These are phyloP conservation scores for Penaeus vannamei DNA, from an alignment of 1,140 invertebrate species.

Conservation along the genomic window DNA sequence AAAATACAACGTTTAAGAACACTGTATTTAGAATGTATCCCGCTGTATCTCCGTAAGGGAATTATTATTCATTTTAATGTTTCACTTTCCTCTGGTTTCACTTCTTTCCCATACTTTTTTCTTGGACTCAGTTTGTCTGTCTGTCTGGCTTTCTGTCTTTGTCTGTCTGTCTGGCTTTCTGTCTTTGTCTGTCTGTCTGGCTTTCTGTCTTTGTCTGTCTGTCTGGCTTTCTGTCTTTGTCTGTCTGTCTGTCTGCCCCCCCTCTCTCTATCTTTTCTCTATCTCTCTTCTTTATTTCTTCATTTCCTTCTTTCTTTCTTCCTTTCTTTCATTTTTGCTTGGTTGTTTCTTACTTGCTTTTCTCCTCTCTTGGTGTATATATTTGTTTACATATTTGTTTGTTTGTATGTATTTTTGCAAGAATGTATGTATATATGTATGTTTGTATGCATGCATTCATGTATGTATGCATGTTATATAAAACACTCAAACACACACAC, in stretches of 20 bases:
- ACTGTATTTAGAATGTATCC: no score
- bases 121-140: neutral
- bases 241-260: neutral
- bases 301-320: neutral
- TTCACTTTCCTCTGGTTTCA: no score
- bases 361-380: neutral
- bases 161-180: neutral
- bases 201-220: neutral
- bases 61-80: no score
- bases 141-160: neutral
- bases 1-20: no score
- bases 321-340: slow-evolving; percentile 4
- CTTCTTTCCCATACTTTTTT: no score
- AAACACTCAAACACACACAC: no score
- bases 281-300: neutral
- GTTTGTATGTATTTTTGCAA: no score
- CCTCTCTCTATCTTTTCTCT: neutral
- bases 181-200: neutral
- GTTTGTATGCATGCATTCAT: no score
- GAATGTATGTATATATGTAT: no score
- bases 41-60: no score
- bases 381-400: neutral
- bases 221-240: neutral
- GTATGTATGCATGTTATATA: no score
- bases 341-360: neutral